Conservation (phyloP, 1,140 invertebrate species). For the Zaprionus capensis region DNA sequence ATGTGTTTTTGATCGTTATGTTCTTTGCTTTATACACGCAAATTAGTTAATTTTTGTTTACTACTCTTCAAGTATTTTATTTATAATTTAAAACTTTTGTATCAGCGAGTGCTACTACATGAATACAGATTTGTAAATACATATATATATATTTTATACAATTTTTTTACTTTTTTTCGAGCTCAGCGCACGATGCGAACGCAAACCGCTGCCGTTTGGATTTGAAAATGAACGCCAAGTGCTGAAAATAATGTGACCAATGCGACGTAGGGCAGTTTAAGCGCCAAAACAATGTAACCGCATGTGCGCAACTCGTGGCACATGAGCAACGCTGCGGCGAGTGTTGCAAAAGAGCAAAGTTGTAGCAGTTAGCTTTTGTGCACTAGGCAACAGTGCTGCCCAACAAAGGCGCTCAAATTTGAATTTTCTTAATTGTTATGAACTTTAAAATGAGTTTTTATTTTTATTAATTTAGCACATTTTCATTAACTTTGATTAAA, state of each 20-base stretch:
- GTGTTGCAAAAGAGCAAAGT: background rate
- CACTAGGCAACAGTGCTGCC: conserved; percentile 2
- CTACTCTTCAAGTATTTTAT: conserved; percentile 5
- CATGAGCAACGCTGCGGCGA: background rate
- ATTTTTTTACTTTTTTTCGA: conserved; percentile 18
- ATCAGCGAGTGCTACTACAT: conserved; percentile 41
- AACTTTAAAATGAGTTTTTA: background rate
- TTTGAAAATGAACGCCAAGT: conserved; percentile 54
- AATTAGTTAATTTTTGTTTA: conserved; percentile 8
- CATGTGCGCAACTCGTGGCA: background rate
- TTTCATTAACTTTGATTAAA: conserved; percentile 3
- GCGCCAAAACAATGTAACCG: conserved; percentile 24
- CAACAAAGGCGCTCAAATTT: background rate
- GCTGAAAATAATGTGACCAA: conserved; percentile 36
- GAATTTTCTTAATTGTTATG: background rate
- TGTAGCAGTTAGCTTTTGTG: conserved; percentile 17
- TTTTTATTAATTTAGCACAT: conserved; percentile 12
- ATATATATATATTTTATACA: background rate
- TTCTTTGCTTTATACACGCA: conserved; percentile 21
- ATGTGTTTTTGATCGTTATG: conserved; percentile 13
- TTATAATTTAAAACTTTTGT: conserved; percentile 39
- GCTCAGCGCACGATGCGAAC: conserved; percentile 48
- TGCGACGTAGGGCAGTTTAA: background rate
- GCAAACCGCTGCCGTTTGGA: conserved; percentile 60
- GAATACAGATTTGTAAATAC: background rate